Evolutionary conservation across 2,888 invertebrate species (phyloP), one percentile per base, ranked within the genome.

Genomic region (Rosalia funebris): DNA sequence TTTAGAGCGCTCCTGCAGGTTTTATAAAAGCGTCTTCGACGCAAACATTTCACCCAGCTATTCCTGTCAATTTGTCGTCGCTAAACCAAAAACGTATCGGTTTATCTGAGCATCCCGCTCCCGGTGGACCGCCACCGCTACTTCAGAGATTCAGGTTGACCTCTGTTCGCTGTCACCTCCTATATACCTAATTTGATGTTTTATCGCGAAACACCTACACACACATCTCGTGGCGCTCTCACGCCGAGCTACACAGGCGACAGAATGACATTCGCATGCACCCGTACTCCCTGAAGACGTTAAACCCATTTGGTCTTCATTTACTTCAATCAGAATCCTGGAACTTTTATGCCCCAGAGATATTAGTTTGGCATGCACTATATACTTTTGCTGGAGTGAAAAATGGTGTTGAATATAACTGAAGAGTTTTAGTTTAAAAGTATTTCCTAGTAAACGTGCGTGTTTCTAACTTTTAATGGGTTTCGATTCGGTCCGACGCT

Each of bases 291-390:
- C 72, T 45, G 65, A 66, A 73, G 77, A 76, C 76, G 73, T 71
- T 75, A 75, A 78, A 72, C 72, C 77, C 75, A 79, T 79, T 78
- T 77, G 72, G 71, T 75, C 77, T 79, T 79, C 79, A 79, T 80
- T 80, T 79, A 77, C 76, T 79, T 79, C 79, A 80, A 80, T 80
- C 79, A 78, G 76, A 75, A 71, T 69, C 71, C 64, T 62, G 71
- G 72, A 78, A 80, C 71, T 77, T 73, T 77, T 77, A 77, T 77
- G 71, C 78, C 78, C 79, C 54, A 53, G 79, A 78, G 79, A 77
- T 78, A 76, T 79, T 75, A 78, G 76, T 77, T 76, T 72, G 76
- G 73, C 76, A 74, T 76, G 76, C 73, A 76, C 74, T 75, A 66
- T 72, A 72, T 70, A 76, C 74, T 73, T 72, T 65, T 62, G 57